Conservation (phyloP, 2,888 invertebrate genomes). For the Drosophila flavopinicola region DNA sequence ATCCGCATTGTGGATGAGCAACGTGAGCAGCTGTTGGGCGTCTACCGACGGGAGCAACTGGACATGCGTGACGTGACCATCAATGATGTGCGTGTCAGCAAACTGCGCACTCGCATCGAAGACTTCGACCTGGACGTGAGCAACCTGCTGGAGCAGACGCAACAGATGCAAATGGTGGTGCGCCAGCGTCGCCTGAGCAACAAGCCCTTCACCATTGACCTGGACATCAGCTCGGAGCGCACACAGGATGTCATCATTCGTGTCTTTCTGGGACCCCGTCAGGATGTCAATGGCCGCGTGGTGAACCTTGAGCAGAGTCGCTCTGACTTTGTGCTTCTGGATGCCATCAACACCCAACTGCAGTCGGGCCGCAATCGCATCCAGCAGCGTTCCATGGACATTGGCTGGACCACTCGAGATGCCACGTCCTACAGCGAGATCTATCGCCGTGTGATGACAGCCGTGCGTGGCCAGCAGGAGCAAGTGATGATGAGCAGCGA, state of each 20-base stretch:
- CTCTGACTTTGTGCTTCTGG: constrained; percentile 87
- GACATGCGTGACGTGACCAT: constrained; percentile 87
- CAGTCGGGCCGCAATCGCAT: constrained; percentile 85
- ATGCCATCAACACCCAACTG: constrained; percentile 87
- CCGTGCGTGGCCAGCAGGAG: constrained; percentile 83
- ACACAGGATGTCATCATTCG: constrained; percentile 86
- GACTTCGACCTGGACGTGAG: constrained; percentile 84
- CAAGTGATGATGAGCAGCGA: constrained; percentile 74
- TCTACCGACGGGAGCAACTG: constrained; percentile 87
- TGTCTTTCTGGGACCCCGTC: constrained; percentile 89
- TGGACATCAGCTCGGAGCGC: constrained; percentile 87
- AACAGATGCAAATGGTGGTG: constrained; percentile 47
- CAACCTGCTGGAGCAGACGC: constrained; percentile 45
- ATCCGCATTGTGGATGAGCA: constrained; percentile 86
- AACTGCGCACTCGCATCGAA: constrained; percentile 89
- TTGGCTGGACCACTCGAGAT: constrained; percentile 86
- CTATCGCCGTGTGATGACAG: constrained; percentile 85
- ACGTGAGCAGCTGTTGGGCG: constrained; percentile 86
- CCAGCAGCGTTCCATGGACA: constrained; percentile 68
- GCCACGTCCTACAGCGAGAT: constrained; percentile 84
- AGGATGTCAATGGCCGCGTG: constrained; percentile 85
- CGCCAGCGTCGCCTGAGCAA: constrained; percentile 89
- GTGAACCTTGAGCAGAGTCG: constrained; percentile 81
- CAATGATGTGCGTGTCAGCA: constrained; percentile 87
- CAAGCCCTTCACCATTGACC: constrained; percentile 87